Evolutionary conservation across 2,113 vertebrate genomes (phyloP).

Genomic region (Camelus bactrianus): DNA sequence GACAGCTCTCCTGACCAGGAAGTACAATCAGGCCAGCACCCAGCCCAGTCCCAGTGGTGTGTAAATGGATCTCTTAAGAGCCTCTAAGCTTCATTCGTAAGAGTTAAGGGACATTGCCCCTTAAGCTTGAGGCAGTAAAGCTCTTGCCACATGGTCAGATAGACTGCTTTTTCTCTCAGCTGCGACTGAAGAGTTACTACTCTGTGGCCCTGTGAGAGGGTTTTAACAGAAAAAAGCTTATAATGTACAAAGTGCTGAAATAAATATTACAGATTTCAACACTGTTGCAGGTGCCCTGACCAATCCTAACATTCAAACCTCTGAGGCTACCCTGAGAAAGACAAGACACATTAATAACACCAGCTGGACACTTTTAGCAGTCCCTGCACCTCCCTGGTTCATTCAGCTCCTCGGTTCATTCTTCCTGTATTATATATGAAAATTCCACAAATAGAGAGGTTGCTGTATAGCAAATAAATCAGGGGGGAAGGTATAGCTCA

Average conservation of each 20-base stretch:
- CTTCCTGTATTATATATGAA: neutral
- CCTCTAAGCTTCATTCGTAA: constrained; percentile 27
- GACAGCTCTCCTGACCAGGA: constrained; percentile 53
- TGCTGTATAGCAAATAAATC: constrained; percentile 26
- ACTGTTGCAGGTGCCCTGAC: constrained; percentile 48
- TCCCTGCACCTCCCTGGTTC: neutral
- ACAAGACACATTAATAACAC: neutral
- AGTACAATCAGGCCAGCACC: constrained; percentile 45
- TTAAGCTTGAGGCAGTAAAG: constrained; percentile 50
- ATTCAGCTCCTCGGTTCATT: neutral
- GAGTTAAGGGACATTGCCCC: constrained; percentile 21
- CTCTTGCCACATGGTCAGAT: neutral
- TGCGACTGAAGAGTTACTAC: neutral
- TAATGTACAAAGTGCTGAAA: constrained; percentile 51
- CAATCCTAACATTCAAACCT: constrained; percentile 37
- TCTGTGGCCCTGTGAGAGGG: neutral
- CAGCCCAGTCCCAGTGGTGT: neutral
- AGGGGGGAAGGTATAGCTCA: too few species aligned
- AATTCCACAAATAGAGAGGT: neutral
- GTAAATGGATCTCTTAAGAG: constrained; percentile 45
- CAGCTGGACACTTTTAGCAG: neutral
- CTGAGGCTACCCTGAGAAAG: neutral
- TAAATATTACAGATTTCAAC: constrained; percentile 55
- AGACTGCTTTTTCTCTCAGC: constrained; percentile 33
- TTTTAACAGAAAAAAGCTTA: constrained; percentile 57